Percentiles rank a stretch among this genome's conserved stretches.
Conservation (phyloP, 2,113 vertebrate genomes). For the Nansenia antarctica region DNA sequence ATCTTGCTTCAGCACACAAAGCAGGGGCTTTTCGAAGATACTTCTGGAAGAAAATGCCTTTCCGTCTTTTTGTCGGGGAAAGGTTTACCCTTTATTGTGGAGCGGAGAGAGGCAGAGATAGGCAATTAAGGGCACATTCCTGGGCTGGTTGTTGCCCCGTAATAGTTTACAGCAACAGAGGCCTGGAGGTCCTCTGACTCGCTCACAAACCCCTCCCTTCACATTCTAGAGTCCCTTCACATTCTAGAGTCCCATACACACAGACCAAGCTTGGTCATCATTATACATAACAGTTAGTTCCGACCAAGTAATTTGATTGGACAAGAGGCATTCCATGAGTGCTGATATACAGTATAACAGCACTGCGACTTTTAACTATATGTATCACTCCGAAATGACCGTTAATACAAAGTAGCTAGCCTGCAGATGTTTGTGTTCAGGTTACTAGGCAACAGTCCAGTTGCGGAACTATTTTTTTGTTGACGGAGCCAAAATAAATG, state of each 20-base stretch:
- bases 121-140: conserved; percentile 74
- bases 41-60: conserved; percentile 49
- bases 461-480: no score
- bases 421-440: no score
- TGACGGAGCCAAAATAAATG: no score
- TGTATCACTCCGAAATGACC: no score
- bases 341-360: no score
- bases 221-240: no score
- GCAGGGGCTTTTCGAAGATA: conserved; percentile 30
- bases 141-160: conserved; percentile 64
- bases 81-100: conserved; percentile 67
- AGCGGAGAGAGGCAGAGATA: conserved; percentile 53
- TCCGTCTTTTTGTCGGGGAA: conserved; percentile 47
- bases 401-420: no score
- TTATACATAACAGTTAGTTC: no score
- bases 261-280: conserved; percentile 13
- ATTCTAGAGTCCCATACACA: conserved; percentile 39
- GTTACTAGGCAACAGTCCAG: no score
- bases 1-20: conserved; percentile 31
- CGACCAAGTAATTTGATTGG: no score
- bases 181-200: conserved; percentile 44
- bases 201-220: conserved; percentile 17
- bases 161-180: conserved; percentile 59
- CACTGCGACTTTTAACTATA: no score
- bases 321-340: no score